phyloP scores from a whole-genome alignment of 2,797 vertebrate genomes.

The Yasuhikotakia modesta region DNA sequence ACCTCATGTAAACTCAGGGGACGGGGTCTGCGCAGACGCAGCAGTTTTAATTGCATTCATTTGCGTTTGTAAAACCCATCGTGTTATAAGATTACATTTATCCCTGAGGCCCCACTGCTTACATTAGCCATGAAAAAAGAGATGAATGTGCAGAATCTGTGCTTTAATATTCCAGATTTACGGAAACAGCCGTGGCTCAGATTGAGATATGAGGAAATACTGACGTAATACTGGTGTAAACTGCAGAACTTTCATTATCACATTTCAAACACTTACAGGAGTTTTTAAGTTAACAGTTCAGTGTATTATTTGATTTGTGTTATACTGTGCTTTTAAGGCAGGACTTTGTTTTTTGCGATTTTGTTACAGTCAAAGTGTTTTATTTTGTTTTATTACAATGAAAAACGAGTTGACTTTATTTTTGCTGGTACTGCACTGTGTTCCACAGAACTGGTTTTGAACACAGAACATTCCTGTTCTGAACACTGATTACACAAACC shows the following conservation, averaged over 20 bases:
- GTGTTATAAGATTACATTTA: slow-evolving; percentile 58
- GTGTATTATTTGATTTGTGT: background rate
- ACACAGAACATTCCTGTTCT: background rate
- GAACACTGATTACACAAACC: slow-evolving; percentile 27
- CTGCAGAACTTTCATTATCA: slow-evolving; percentile 3
- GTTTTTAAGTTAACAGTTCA: background rate
- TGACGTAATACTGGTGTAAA: slow-evolving; percentile 24
- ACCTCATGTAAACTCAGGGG: slow-evolving; percentile 5
- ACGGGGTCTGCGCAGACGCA: slow-evolving; percentile 29
- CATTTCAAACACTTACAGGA: background rate
- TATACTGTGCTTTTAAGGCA: background rate
- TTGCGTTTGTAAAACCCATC: slow-evolving; percentile 49
- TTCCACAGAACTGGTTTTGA: slow-evolving; percentile 9
- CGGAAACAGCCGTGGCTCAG: slow-evolving; percentile 30
- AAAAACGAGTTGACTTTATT: background rate
- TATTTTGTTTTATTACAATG: background rate
- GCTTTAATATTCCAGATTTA: slow-evolving; percentile 49
- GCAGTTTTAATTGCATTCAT: slow-evolving; percentile 55
- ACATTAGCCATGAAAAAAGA: slow-evolving; percentile 50
- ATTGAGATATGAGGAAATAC: slow-evolving; percentile 41
- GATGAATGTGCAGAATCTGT: slow-evolving; percentile 51
- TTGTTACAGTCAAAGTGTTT: background rate
- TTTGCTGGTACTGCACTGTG: background rate
- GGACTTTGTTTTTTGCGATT: too few relatives aligned
- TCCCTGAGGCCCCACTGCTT: slow-evolving; percentile 48